A percentile compares a stretch with the other conserved stretches of the same genome.
Conservation (phyloP, 2,888 invertebrate species). For the Halictus quadricinctus region DNA sequence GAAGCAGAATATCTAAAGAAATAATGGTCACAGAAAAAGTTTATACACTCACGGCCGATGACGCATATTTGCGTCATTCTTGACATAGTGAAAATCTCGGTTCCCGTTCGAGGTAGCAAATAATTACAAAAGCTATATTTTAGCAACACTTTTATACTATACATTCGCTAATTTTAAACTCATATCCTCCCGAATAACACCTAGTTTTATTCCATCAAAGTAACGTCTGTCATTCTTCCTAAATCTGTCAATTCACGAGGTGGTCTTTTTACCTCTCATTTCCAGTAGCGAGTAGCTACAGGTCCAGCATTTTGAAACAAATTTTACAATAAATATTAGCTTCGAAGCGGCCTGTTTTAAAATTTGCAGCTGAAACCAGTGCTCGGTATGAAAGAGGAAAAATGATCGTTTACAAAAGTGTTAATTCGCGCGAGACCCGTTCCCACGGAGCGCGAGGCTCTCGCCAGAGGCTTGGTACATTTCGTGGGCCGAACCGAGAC, state of each 20-base stretch:
- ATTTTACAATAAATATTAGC: neutral
- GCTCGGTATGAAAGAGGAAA: neutral
- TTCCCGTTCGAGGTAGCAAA: neutral
- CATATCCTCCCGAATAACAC: neutral
- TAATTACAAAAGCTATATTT: neutral
- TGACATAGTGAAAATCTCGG: neutral
- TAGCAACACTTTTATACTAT: neutral
- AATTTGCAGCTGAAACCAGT: neutral
- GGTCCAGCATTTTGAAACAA: neutral
- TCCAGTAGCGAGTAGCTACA: neutral
- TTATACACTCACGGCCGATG: neutral
- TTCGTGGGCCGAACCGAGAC: constrained; percentile 61
- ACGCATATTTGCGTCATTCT: neutral
- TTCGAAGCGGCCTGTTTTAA: neutral
- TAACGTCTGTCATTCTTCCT: neutral
- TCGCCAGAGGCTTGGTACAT: constrained; percentile 36
- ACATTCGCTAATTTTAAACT: neutral
- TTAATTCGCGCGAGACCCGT: constrained; percentile 17
- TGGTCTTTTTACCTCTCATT: neutral
- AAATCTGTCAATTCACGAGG: neutral
- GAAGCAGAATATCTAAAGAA: neutral
- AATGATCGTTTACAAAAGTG: constrained; percentile 1
- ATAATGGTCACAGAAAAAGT: neutral
- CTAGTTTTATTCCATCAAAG: neutral
- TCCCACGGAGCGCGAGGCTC: constrained; percentile 7